Base-by-base conservation (phyloP, 1,140 invertebrate species). In the Stegodyphus mimosarum region DNA sequence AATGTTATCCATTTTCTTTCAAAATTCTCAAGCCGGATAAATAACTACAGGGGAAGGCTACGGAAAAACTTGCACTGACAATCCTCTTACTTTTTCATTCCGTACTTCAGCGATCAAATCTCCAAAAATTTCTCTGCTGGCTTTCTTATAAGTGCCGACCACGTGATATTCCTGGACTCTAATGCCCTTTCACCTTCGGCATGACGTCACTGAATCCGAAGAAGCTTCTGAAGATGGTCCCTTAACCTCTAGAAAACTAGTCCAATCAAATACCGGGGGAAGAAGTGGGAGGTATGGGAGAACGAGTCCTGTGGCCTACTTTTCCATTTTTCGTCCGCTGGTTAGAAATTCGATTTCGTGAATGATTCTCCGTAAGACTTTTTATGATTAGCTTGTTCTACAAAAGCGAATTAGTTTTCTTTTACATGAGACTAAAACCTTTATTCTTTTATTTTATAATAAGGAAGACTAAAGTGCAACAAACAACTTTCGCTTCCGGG, bases 191-290 rank as follows among this genome's bases (percentile, higher is more conserved):
- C 17, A n/a, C 55, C 11, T n/a, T 15, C n/a, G n/a, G 7, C 69
- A 2, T 81, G 78, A 81, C 78, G 78, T 81, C 78, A 81, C 69
- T 60, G 49, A 66, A 13, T 17, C n/a, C 33, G 53, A 15, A 49
- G 55, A 81, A 64, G 49, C n/a, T 81, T 48, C 33, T 33, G 64
- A 75, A 66, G 81, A 84, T 84, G 81, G 81, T 83, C 81, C 81
- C 81, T 63, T 84, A 84, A 84, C 81, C 81, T 84, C 52, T 13
- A 84, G 69, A 76, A 52, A 76, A 69, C 50, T 76, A 63, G 81
- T 69, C 81, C 81, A 84, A 84, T 84, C 17, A 84, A 64, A 53
- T 71, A 17, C 6, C 67, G 55, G 9, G 9, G 55, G 15, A 15
- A 60, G 49, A 70, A 48, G 7, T 49, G 60, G 79, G 51, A 66